These are phyloP conservation scores for Drosophila atripex DNA, from an alignment of 2,888 invertebrate species.

Conservation along the genomic window DNA sequence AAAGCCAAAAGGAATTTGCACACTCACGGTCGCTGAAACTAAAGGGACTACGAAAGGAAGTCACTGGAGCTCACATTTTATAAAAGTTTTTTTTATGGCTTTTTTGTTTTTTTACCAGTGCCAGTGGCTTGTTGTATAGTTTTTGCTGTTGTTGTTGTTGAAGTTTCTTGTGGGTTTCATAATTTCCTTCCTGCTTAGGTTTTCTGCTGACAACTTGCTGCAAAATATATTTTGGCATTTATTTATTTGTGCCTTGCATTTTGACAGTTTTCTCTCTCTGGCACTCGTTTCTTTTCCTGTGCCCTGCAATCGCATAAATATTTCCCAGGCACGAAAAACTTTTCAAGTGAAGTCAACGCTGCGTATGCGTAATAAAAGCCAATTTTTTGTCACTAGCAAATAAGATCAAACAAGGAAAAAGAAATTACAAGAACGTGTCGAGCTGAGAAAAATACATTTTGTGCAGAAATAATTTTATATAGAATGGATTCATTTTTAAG, in stretches of 20 bases:
- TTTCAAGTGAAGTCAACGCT: conserved; percentile 59
- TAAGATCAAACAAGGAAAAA: background rate
- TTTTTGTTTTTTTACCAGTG: conserved; percentile 17
- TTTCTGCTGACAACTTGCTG: conserved; percentile 68
- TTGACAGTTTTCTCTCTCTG: conserved; percentile 64
- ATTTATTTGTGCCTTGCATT: conserved; percentile 68
- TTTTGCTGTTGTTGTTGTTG: conserved; percentile 19
- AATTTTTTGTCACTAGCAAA: conserved; percentile 17
- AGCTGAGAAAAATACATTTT: conserved; percentile 3
- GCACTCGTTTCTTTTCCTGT: conserved; percentile 10
- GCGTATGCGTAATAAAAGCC: conserved; percentile 51
- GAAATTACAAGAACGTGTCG: conserved; percentile 18
- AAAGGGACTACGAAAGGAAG: conserved; percentile 23
- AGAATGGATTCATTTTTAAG: background rate
- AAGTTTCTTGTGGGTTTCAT: conserved; percentile 46
- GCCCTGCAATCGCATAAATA: conserved; percentile 30
- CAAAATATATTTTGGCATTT: conserved; percentile 65
- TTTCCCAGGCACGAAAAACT: conserved; percentile 29
- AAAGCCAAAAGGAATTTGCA: conserved; percentile 72
- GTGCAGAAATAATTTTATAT: conserved; percentile 6
- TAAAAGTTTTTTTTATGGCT: conserved; percentile 31
- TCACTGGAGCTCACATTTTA: conserved; percentile 45
- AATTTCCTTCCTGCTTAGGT: conserved; percentile 66
- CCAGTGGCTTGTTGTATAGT: conserved; percentile 6
- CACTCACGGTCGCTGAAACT: conserved; percentile 54